phyloP scores from a whole-genome alignment of 2,888 invertebrate genomes.

The Melanchra persicariae region DNA sequence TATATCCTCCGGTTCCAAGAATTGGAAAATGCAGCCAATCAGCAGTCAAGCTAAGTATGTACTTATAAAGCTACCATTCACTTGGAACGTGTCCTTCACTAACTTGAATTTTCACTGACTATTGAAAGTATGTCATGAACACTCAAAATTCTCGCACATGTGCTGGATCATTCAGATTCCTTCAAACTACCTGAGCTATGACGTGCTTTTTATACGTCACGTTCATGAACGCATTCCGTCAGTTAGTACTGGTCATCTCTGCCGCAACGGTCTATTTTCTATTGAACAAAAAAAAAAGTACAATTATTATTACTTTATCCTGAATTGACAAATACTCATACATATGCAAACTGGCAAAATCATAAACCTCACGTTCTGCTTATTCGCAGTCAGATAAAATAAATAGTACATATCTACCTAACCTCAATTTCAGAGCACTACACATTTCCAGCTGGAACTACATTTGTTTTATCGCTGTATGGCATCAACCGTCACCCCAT shows the following conservation, averaged over 20 bases:
- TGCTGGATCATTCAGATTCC: not conserved
- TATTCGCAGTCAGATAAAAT: not conserved
- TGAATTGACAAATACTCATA: no score
- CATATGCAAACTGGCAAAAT: no score
- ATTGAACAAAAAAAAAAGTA: no score
- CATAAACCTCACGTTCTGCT: slow-evolving; percentile 2
- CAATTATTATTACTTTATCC: no score
- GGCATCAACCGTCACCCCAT: slow-evolving; percentile 75
- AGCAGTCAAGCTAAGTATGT: slow-evolving; percentile 30
- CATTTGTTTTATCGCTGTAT: slow-evolving; percentile 69
- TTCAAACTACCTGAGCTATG: not conserved
- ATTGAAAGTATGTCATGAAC: no score
- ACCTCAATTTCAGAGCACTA: slow-evolving; percentile 25
- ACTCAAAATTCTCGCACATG: not conserved
- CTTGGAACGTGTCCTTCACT: no score
- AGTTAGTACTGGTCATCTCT: no score
- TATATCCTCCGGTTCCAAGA: slow-evolving; percentile 45
- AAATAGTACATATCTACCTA: not conserved
- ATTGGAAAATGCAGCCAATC: not conserved
- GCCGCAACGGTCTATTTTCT: no score
- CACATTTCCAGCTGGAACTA: slow-evolving; percentile 68
- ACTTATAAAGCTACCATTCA: not conserved
- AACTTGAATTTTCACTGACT: no score
- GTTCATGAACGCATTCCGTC: no score
- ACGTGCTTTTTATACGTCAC: no score